Evolutionary conservation across 2,888 invertebrate species (phyloP).

Genomic region (Scrobipalpa atriplicella): DNA sequence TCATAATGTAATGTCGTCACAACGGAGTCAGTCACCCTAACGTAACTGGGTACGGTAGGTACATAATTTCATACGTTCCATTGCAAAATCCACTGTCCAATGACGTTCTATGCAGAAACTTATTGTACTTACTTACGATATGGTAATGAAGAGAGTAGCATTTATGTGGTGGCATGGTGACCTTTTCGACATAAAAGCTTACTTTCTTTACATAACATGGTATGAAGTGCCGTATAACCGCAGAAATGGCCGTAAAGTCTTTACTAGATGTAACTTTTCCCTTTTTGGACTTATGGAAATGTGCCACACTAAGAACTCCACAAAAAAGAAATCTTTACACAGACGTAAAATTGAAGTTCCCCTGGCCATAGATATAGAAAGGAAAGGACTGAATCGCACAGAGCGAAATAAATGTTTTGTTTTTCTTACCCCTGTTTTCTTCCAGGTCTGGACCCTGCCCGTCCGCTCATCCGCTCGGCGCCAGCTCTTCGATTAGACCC

Average conservation of each 20-base stretch:
- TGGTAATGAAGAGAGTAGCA: constrained; percentile 3
- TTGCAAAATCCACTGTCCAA: background rate
- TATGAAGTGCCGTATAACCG: too few relatives aligned
- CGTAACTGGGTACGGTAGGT: background rate
- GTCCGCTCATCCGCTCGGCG: constrained; percentile 86
- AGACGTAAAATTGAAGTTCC: too few relatives aligned
- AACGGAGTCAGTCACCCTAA: constrained; percentile 1
- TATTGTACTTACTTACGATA: background rate
- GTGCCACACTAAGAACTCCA: too few relatives aligned
- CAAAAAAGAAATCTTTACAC: too few relatives aligned
- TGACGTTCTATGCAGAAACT: background rate
- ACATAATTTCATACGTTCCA: background rate
- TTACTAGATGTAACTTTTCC: too few relatives aligned
- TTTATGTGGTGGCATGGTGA: background rate
- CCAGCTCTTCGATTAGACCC: constrained; percentile 85
- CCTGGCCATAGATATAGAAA: too few relatives aligned
- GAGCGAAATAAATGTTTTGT: background rate
- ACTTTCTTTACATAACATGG: too few relatives aligned
- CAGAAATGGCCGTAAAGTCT: too few relatives aligned
- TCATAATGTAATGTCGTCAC: background rate
- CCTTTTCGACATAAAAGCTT: background rate
- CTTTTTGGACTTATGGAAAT: too few relatives aligned
- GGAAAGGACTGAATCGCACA: too few relatives aligned
- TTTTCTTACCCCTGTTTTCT: background rate
- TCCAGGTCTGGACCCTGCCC: constrained; percentile 87